Evolutionary conservation across 2,113 vertebrate genomes (phyloP), one percentile per base, ranked within the genome.

Genomic region (Nansenia antarctica): DNA sequence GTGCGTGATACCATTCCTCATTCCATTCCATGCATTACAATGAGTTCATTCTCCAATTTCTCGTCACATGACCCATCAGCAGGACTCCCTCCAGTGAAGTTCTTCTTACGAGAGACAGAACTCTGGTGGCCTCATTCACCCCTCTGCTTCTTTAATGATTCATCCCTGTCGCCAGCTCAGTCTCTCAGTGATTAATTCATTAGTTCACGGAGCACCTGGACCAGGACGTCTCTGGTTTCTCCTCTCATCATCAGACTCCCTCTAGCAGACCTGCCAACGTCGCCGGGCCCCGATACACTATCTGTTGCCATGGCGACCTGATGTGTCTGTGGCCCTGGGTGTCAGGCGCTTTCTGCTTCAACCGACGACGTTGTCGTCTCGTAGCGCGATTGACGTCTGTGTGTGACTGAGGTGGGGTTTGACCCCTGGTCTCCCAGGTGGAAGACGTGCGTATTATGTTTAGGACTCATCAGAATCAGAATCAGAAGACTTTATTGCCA

Each of bases 111-210:
- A 34, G 1, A 69, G 62, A 80, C 39, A 53, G 35, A 70, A 34
- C 37, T 31, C 18, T 32, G 54, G 35, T 73, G 60, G 34, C 64
- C 18, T 14, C 26, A 37, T 73, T 85, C 42, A 73, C 58, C 54
- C 35, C 31, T 47, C 63, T 58, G 62, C 57, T 77, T 81, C 77
- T 75, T 87, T 76, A 90, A 88, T 85, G 80, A 88, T 88, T 89
- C 60, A 88, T 87, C 66, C 32, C 37, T 81, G 84, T n/a, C n/a
- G n/a, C n/a, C 73, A 86, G 82, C 74, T 39, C 62, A 62, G 77
- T 76, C 73, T 72, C 70, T 57, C 69, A 67, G 84, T 86, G 79
- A 87, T 84, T 87, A 76, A 90, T 90, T 88, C 72, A 84, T 86
- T 78, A 84, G 82, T 77, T 82, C 62, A 69, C 65, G 62, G 72